A percentile compares a stretch with the other conserved stretches of the same genome.
phyloP scores from a whole-genome alignment of 2,797 vertebrate genomes.

The Phrynocephalus vlangalii region DNA sequence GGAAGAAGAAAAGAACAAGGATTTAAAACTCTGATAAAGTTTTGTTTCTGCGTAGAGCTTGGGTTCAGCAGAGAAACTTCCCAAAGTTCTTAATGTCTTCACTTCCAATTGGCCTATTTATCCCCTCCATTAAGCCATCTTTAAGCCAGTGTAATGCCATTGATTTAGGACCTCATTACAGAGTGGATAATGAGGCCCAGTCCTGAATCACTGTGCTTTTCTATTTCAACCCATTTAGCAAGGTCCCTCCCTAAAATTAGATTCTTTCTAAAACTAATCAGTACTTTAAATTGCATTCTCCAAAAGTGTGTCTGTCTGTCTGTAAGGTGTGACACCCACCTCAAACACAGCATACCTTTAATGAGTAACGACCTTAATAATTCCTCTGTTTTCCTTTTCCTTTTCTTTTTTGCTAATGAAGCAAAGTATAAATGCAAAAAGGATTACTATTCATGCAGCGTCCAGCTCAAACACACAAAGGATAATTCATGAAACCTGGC shows the following conservation, averaged over 20 bases:
- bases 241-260: slow-evolving; percentile 35
- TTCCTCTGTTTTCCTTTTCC: slow-evolving; percentile 21
- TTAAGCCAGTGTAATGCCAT: slow-evolving; percentile 18
- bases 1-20: slow-evolving; percentile 13
- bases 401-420: slow-evolving; percentile 70
- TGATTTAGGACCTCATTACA: slow-evolving; percentile 41
- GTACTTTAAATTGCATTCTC: slow-evolving; percentile 53
- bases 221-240: slow-evolving; percentile 44
- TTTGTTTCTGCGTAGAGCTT: slow-evolving; percentile 24
- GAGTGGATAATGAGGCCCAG: slow-evolving; percentile 33
- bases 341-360: slow-evolving; percentile 60
- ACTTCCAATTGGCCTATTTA: slow-evolving; percentile 31
- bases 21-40: slow-evolving; percentile 11
- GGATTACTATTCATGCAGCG: slow-evolving; percentile 74
- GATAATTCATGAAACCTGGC: slow-evolving; percentile 76
- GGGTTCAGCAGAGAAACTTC: slow-evolving; percentile 34
- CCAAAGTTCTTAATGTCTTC: slow-evolving; percentile 40
- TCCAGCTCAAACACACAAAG: slow-evolving; percentile 75
- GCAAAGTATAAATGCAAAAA: slow-evolving; percentile 68
- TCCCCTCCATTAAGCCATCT: slow-evolving; percentile 39
- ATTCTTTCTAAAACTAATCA: slow-evolving; percentile 46
- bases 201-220: slow-evolving; percentile 41
- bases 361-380: slow-evolving; percentile 72
- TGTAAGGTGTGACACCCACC: slow-evolving; percentile 55
- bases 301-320: slow-evolving; percentile 28